Evolutionary conservation across 1,140 invertebrate genomes (phyloP), one percentile per base, ranked within the genome.

Genomic region (Polypedilum vanderplanki): DNA sequence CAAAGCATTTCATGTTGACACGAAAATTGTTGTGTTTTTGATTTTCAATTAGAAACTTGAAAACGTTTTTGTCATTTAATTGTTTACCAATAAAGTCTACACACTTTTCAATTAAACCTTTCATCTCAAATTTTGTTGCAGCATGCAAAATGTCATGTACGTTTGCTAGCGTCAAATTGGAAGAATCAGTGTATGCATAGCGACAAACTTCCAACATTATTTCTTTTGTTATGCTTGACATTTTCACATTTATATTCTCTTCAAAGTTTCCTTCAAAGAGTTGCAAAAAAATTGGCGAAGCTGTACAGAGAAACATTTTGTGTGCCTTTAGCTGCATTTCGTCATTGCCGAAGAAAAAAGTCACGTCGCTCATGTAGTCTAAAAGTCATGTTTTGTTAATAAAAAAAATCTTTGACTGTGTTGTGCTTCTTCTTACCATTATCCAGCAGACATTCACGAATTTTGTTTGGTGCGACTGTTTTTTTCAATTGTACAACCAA

Each of bases 101-200:
- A 3, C 8, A 10, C 20, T 70, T 70, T 20, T 70, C 65, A 20
- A 12, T 70, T 12, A 70, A 70, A 70, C 9, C 5, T 70, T 70
- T 70, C 65, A 70, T 70, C 18, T 70, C 65, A 70, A 70, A 70
- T 70, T 70, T 70, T 18, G 17, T 20, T 9, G 65, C 65, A 18
- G 65, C 65, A 20, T 18, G 5, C 17, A 70, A 70, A 70, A 70
- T 20, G 20, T 70, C 65, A 7, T 20, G 17, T 12, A 18, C 20
- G 18, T 70, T 70, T 7, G 17, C 65, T 3, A 20, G 15, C 8
- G 65, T 70, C 3, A 70, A 22, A 3, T 70, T 70, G 20, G 20
- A 5, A 70, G 7, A 7, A 8, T 70, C 65, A 20, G 65, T 20
- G 10, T 70, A 70, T 70, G 65, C 65, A 20, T 20, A 70, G 1